Base-by-base conservation (phyloP, 2,797 vertebrate genomes). In the Phoxinus dragarum region DNA sequence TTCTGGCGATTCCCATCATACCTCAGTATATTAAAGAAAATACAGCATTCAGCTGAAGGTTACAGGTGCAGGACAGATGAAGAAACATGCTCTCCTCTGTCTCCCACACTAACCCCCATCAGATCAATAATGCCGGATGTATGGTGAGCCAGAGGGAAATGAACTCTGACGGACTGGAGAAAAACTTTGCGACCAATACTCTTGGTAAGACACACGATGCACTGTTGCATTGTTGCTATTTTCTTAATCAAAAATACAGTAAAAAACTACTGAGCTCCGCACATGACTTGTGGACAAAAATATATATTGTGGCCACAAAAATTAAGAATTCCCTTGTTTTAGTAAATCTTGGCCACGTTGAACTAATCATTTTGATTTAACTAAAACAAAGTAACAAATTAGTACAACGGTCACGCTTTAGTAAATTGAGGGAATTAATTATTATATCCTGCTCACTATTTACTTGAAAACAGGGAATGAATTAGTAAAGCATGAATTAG, bases 91-190 rank as follows among this genome's bases (percentile, higher is more conserved):
- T 42, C 10, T 84, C n/a, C 5, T 84, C 34, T 42, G 42, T 69
- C 47, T 69, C 19, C 2, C 44, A 81, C 68, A 40, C 17, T 54
- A 23, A 44, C 56, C 34, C 49, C 56, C 31, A 44, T 17, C 84
- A 96, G 95, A 93, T 96, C 84, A 95, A 96, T 89, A 96, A 95
- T 9, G 95, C 95, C 19, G 95, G 94, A 1, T 95, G 95, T 38
- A 94, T 96, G 93, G 81, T 94, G 67, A 91, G 92, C 81, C 91
- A 93, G 86, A 93, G 93, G 80, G 93, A 95, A 86, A 52, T 93
- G 27, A 96, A 93, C 8, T 80, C 89, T 2, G 93, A 95, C 34
- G 92, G 93, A 27, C 82, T 96, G 79, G 95, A 96, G 91, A 95
- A 88, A 90, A 96, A 93, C 89, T 96, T 96, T 90, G 94, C 94